Evolutionary conservation across 2,113 vertebrate genomes (phyloP), one percentile per base, ranked within the genome.

Genomic region (Zosterops japonicus): DNA sequence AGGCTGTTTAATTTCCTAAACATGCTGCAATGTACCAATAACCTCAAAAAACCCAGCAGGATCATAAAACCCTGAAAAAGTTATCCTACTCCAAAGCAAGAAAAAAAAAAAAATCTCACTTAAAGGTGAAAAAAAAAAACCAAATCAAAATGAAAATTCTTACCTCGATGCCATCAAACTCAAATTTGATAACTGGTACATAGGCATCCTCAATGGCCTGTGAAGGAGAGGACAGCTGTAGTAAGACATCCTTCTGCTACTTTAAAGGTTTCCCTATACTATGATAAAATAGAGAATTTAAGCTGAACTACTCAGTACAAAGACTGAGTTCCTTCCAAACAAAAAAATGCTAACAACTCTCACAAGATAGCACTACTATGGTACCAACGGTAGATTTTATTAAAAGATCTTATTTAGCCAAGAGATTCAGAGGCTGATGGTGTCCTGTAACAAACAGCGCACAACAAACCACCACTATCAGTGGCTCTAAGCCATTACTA

Each of bases 171-270:
- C 98, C 98, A 91, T 99, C 98, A 98, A 99, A 99, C 96, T 99
- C 99, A 98, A 99, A 99, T 96, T 99, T 99, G 93, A 99, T 98
- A 97, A 99, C 99, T 11, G 99, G 99, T 81, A 99, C 99, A 97
- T 99, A 99, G 12, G 99, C 99, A 97, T 99, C 99, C 96, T 99
- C 99, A 47, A 99, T 99, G 94, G 99, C 99, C 99, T 99, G 94
- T 49, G 93, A 97, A 94, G 21, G 36, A 91, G 68, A 93, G 8
- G 77, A 60, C 31, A 84, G 44, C 11, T 27, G 8, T 74, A 87
- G 83, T 87, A 56, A 93, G 89, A 35, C 2, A 52, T 3, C 6
- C 13, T 55, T 68, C 41, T 47, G 16, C n/a, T 60, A 41, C 28
- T 68, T 75, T 3, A 8, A 47, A 14, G 4, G 33, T 76, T 82